Conservation (phyloP, 2,113 vertebrate species). For the Urocynchramus pylzowi region DNA sequence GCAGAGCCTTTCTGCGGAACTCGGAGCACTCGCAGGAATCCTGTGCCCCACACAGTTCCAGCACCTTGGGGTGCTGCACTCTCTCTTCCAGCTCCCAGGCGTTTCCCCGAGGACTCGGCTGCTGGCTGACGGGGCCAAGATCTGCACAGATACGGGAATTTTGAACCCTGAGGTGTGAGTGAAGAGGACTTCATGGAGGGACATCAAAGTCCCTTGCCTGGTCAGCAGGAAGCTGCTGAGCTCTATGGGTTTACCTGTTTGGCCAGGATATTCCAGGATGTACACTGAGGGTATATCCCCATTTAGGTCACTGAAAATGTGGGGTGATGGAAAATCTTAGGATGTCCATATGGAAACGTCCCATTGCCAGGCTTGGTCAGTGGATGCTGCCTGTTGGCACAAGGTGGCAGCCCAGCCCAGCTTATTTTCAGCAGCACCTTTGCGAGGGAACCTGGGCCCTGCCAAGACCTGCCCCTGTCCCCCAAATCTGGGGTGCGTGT, state of each 20-base stretch:
- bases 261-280: neutral
- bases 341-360: neutral
- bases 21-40: accelerated
- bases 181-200: neutral
- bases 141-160: accelerated
- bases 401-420: conserved; percentile 59
- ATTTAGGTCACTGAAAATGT: neutral
- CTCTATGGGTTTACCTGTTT: no score
- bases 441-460: accelerated
- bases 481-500: accelerated
- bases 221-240: neutral
- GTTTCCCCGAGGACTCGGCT: accelerated
- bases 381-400: conserved; percentile 37
- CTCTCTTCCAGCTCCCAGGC: accelerated
- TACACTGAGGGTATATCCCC: accelerated
- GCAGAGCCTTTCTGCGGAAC: neutral
- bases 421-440: neutral
- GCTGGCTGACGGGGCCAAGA: accelerated
- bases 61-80: neutral
- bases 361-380: neutral
- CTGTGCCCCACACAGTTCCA: accelerated
- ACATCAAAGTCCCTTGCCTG: neutral
- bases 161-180: accelerated
- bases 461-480: no score
- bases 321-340: neutral